Percentiles rank a stretch among this genome's conserved stretches.
phyloP scores from a whole-genome alignment of 2,888 invertebrate species.

The Lochmaea capreae region DNA sequence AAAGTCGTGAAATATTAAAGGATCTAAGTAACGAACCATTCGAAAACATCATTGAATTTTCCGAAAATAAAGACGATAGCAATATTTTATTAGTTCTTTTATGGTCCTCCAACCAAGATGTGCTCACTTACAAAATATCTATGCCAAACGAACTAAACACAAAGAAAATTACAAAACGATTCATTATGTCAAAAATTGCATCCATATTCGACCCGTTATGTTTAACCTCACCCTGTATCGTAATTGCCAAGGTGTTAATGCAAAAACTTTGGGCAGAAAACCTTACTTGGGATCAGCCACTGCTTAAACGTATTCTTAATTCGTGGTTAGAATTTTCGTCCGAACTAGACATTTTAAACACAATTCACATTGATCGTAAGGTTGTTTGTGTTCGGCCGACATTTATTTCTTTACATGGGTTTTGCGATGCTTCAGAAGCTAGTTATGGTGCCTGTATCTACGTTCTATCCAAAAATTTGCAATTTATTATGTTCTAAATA shows the following conservation, averaged over 20 bases:
- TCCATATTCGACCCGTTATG: conserved; percentile 17
- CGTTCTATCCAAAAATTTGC: too few relatives aligned
- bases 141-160: neutral
- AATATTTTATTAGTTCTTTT: neutral
- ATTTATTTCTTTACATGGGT: too few relatives aligned
- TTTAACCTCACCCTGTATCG: conserved; percentile 6
- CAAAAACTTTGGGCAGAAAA: conserved; percentile 15
- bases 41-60: neutral
- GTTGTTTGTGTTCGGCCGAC: neutral
- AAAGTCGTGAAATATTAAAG: neutral
- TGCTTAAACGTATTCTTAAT: neutral
- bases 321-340: conserved; percentile 14
- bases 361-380: neutral
- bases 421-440: too few relatives aligned
- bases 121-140: neutral
- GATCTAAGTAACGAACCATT: neutral
- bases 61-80: neutral
- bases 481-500: too few relatives aligned
- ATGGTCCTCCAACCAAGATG: neutral
- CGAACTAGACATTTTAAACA: conserved; percentile 4
- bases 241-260: conserved; percentile 16
- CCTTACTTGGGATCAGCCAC: conserved; percentile 7
- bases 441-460: too few relatives aligned
- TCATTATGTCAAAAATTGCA: conserved; percentile 14
- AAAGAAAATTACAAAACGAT: conserved; percentile 15